Conservation (phyloP, 2,888 invertebrate species). For the Lycocerus yunnanus region DNA sequence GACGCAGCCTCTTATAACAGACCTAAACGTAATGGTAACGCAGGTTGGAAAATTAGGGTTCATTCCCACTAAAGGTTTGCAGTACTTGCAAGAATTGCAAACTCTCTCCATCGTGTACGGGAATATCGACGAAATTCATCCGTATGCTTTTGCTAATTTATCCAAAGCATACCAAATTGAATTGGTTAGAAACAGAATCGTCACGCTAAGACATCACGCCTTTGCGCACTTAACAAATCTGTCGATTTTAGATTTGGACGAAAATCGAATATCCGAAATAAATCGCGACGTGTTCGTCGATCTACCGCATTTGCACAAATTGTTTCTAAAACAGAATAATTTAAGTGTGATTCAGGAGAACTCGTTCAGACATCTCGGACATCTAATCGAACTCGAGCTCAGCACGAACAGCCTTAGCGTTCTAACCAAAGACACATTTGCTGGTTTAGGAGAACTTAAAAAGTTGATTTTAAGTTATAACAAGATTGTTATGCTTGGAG, state of each 20-base stretch:
- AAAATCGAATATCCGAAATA: conserved; percentile 77
- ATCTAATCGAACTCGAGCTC: conserved; percentile 79
- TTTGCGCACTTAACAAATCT: conserved; percentile 75
- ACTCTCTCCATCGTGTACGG: conserved; percentile 75
- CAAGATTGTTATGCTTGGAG: conserved; percentile 76
- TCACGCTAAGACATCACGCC: conserved; percentile 67
- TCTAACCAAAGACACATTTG: conserved; percentile 76
- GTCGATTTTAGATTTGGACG: conserved; percentile 71
- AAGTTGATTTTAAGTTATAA: conserved; percentile 77
- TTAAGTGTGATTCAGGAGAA: conserved; percentile 83
- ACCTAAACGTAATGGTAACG: conserved; percentile 73
- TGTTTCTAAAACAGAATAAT: conserved; percentile 85
- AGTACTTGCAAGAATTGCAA: conserved; percentile 67
- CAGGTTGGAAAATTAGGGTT: conserved; percentile 71
- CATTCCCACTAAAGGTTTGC: conserved; percentile 72
- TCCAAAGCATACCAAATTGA: conserved; percentile 69
- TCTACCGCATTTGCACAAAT: conserved; percentile 71
- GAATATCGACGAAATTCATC: conserved; percentile 69
- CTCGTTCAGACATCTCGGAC: conserved; percentile 75
- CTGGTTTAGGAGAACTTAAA: conserved; percentile 74
- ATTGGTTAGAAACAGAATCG: conserved; percentile 72
- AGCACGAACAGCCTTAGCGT: conserved; percentile 77
- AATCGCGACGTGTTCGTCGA: conserved; percentile 74
- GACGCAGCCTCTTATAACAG: conserved; percentile 71
- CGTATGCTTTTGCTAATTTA: conserved; percentile 76